phyloP scores from a whole-genome alignment of 2,888 invertebrate species.

The Exephanes ischioxanthus region DNA sequence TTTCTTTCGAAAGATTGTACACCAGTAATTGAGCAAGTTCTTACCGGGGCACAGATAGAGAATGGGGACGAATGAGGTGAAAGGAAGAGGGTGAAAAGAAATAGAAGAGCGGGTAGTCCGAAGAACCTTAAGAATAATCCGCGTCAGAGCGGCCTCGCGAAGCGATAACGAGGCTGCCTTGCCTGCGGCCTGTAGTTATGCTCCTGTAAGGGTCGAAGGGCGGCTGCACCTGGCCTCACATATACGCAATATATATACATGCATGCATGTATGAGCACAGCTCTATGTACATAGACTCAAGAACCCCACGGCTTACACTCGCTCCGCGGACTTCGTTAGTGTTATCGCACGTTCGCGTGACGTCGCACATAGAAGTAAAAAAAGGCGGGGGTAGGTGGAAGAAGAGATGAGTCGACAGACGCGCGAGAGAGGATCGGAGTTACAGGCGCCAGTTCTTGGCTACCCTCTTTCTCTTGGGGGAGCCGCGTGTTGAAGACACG shows the following conservation, averaged over 20 bases:
- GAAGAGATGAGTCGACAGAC: conserved; percentile 45
- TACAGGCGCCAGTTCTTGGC: conserved; percentile 5
- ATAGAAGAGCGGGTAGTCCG: neutral
- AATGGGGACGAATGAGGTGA: neutral
- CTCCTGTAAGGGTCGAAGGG: conserved; percentile 29
- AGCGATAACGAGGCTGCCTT: conserved; percentile 52
- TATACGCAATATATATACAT: neutral
- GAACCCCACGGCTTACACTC: conserved; percentile 22
- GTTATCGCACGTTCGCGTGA: conserved; percentile 80
- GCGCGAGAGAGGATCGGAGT: conserved; percentile 22
- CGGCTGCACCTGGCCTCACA: conserved; percentile 12
- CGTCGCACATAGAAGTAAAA: conserved; percentile 72
- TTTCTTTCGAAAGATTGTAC: conserved; percentile 9
- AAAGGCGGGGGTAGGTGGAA: conserved; percentile 21
- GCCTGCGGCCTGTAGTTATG: conserved; percentile 49
- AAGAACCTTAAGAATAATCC: conserved; percentile 28
- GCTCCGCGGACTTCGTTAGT: conserved; percentile 74
- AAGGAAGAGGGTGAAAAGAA: conserved; percentile 3
- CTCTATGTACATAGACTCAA: neutral
- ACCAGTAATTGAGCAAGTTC: conserved; percentile 17
- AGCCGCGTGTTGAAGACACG: conserved; percentile 37
- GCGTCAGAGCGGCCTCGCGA: conserved; percentile 30
- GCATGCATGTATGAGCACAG: neutral
- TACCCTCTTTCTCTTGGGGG: conserved; percentile 36
- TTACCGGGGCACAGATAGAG: neutral